Base-by-base conservation (phyloP, 2,797 vertebrate genomes). In the Taenioides sp. region DNA sequence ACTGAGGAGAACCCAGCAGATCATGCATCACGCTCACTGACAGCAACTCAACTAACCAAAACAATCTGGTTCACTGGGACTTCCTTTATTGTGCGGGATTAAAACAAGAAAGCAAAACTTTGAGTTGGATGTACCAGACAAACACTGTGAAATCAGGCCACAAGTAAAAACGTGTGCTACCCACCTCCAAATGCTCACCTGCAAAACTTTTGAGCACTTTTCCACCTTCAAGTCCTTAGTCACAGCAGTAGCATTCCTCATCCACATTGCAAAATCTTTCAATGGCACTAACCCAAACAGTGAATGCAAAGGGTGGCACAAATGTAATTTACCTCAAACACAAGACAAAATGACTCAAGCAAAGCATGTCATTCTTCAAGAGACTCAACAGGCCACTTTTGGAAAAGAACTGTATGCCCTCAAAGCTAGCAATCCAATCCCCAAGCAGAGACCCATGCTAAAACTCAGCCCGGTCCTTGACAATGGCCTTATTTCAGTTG, bases 1-100 rank as follows among this genome's bases (percentile, higher is more conserved):
- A 77, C 58, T 7, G 67, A 77, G 2, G 64, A 79, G 47, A 81
- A 74, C 49, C 69, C 74, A 16, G 61, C 79, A 7, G 73, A 76
- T 9, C 62, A 72, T 23, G 67, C 67, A 0, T 71, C 70, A 0
- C 47, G 69, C 14, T 70, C 69, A 0, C 11, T 80, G 20, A 17
- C 60, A 22, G 28, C 70, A 73, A 67, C 34, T 1, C 27, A 7
- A 0, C 23, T 82, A 5, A 7, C 6, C 7, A 14, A 73, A 1
- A 61, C 14, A 0, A 37, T 20, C 0, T 86, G 75, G 75, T 85
- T 80, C 23, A 76, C 58, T 1, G 65, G 72, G 47, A 74, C 80
- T 0, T 34, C 43, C 40, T 82, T 0, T 4, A 0, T 52, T 25
- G 59, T 1, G 20, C 34, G 57, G 62, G 68, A 1, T 55, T 17